phyloP scores from a whole-genome alignment of 2,888 invertebrate species.

The Oscheius myriophilus region DNA sequence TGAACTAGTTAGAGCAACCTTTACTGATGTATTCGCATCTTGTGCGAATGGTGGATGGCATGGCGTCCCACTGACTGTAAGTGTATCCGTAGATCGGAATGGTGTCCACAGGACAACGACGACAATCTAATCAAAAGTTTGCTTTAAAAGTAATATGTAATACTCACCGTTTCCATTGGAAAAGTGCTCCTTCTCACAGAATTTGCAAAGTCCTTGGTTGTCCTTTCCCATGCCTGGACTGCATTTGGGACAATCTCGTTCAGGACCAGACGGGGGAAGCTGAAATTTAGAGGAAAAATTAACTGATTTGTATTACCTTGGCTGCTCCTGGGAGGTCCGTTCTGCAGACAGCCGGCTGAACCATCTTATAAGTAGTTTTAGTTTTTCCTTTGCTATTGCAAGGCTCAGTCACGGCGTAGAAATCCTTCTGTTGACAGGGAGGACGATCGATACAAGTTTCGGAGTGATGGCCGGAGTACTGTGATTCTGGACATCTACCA shows the following conservation, averaged over 20 bases:
- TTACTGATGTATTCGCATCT: slow-evolving; percentile 73
- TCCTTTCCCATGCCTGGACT: slow-evolving; percentile 75
- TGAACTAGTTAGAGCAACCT: slow-evolving; percentile 59
- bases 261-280: slow-evolving; percentile 50
- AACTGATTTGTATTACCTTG: too few species aligned
- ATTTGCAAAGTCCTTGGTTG: slow-evolving; percentile 72
- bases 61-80: slow-evolving; percentile 73
- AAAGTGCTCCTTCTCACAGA: slow-evolving; percentile 73
- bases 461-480: slow-evolving; percentile 70
- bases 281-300: slow-evolving; percentile 28
- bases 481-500: slow-evolving; percentile 71
- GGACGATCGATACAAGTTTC: slow-evolving; percentile 73
- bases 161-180: slow-evolving; percentile 71
- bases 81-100: slow-evolving; percentile 75
- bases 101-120: slow-evolving; percentile 73
- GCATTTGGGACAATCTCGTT: slow-evolving; percentile 74
- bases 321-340: slow-evolving; percentile 72
- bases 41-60: slow-evolving; percentile 73
- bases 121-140: slow-evolving; percentile 67
- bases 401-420: slow-evolving; percentile 73
- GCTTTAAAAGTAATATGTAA: neutral
- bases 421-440: slow-evolving; percentile 75
- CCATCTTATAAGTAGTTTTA: slow-evolving; percentile 74
- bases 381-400: slow-evolving; percentile 71
- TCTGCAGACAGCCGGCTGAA: slow-evolving; percentile 75